phyloP scores from a whole-genome alignment of 2,888 invertebrate genomes.

The Heliconius ethilla region DNA sequence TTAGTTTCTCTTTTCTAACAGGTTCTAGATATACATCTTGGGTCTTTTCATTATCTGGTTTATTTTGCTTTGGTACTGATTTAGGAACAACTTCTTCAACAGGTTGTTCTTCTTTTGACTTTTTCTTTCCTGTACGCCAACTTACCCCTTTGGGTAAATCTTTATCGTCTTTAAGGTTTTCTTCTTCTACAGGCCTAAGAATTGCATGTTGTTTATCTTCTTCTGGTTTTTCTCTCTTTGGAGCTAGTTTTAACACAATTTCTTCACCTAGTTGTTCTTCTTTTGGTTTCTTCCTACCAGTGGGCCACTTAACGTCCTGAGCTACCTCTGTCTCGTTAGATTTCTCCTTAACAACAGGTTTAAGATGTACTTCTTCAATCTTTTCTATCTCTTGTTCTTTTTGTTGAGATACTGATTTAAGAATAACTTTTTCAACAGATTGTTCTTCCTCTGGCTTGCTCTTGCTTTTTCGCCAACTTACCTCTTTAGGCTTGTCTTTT shows the following conservation, averaged over 20 bases:
- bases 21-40: not conserved
- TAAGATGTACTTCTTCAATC: conserved; percentile 50
- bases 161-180: not conserved
- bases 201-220: not conserved
- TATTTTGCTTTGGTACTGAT: conserved; percentile 59
- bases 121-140: conserved; percentile 61
- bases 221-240: not conserved
- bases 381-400: conserved; percentile 49
- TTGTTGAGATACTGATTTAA: conserved; percentile 62
- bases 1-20: not conserved
- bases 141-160: not conserved
- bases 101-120: conserved; percentile 55
- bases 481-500: conserved; percentile 55
- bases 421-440: conserved; percentile 57
- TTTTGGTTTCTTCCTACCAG: no score
- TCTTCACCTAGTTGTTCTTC: no score
- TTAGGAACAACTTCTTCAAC: conserved; percentile 69
- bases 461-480: not conserved
- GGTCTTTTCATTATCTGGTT: conserved; percentile 31
- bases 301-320: no score
- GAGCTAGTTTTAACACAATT: conserved; percentile 37
- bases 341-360: conserved; percentile 54
- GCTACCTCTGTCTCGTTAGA: conserved; percentile 46
- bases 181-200: not conserved
- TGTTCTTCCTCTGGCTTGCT: conserved; percentile 48